A percentile compares a stretch with the other conserved stretches of the same genome.
These are phyloP conservation scores for Chelmon rostratus DNA, from an alignment of 2,797 vertebrate species.

Conservation along the genomic window DNA sequence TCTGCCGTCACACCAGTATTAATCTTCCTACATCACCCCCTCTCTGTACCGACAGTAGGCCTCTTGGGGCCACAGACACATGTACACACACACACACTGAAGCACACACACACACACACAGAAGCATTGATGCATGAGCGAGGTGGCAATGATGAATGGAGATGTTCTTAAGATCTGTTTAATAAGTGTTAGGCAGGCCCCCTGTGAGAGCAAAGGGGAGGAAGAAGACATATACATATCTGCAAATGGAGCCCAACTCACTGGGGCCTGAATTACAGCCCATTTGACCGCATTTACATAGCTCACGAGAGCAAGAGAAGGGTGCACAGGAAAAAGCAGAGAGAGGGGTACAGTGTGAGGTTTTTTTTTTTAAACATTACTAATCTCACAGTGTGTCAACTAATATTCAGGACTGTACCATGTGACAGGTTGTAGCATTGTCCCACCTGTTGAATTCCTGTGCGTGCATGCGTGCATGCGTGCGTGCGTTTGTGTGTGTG, in stretches of 20 bases:
- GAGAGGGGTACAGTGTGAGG: background rate
- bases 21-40: constrained; percentile 82
- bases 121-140: constrained; percentile 79
- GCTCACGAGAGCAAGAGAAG: background rate
- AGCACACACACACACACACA: constrained; percentile 12
- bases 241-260: constrained; percentile 52
- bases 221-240: constrained; percentile 42
- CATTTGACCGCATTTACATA: constrained; percentile 65
- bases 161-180: constrained; percentile 83
- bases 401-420: background rate
- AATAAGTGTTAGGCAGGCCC: constrained; percentile 81
- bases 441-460: constrained; percentile 72
- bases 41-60: constrained; percentile 71
- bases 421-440: constrained; percentile 5
- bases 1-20: constrained; percentile 79
- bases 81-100: constrained; percentile 23
- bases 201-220: constrained; percentile 55
- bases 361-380: background rate
- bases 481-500: background rate
- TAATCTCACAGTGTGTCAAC: background rate
- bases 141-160: constrained; percentile 87
- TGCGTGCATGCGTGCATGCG: background rate
- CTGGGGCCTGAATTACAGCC: constrained; percentile 53
- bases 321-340: background rate
- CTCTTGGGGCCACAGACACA: constrained; percentile 68